A percentile compares a stretch with the other conserved stretches of the same genome.
These are phyloP conservation scores for Steinernema hermaphroditum DNA, from an alignment of 2,888 invertebrate genomes.

Conservation along the genomic window DNA sequence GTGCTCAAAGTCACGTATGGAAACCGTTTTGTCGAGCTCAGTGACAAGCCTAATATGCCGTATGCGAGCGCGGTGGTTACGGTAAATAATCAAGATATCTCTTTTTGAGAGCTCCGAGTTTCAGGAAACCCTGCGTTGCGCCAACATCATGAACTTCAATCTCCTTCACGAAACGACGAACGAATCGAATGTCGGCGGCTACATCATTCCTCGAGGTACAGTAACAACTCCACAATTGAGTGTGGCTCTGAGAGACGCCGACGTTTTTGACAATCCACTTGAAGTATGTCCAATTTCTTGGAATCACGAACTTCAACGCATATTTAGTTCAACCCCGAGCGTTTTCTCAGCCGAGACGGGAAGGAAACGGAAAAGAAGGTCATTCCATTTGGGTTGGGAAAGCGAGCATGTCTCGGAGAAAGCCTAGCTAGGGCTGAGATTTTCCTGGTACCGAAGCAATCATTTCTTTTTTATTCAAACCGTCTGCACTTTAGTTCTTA, in stretches of 20 bases:
- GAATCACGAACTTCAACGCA: too few relatives aligned
- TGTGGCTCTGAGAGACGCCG: background rate
- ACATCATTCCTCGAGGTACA: background rate
- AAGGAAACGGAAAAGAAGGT: background rate
- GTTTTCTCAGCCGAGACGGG: background rate
- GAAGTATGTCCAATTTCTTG: background rate
- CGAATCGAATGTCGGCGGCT: background rate
- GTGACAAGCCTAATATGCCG: background rate
- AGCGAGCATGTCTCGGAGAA: background rate
- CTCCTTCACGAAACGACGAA: background rate
- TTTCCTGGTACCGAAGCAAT: background rate
- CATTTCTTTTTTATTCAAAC: background rate
- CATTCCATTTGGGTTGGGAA: background rate
- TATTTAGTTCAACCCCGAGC: background rate
- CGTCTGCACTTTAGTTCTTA: background rate
- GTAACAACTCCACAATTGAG: background rate
- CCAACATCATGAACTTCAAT: slow-evolving; percentile 9
- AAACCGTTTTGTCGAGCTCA: background rate
- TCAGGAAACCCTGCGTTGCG: slow-evolving; percentile 19
- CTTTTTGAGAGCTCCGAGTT: too few relatives aligned
- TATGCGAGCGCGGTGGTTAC: background rate
- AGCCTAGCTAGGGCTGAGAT: background rate
- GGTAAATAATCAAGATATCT: background rate
- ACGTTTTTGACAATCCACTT: background rate
- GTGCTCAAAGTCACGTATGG: background rate